Conservation (phyloP, 2,113 vertebrate species). For the Stomatorhinus ivindoensis region DNA sequence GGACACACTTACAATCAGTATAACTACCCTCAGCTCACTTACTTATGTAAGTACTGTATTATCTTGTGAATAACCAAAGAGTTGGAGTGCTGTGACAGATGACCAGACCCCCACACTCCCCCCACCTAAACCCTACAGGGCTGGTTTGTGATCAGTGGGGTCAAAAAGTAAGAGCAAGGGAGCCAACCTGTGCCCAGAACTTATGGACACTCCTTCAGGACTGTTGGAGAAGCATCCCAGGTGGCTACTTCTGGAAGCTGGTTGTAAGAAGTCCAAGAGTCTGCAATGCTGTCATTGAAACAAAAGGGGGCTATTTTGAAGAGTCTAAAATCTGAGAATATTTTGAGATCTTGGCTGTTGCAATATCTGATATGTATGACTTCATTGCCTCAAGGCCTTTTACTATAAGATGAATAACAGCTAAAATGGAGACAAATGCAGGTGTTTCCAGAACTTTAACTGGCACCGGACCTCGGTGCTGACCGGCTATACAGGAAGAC, state of each 20-base stretch:
- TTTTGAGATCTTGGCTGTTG: not conserved
- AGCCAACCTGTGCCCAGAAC: not conserved
- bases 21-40: not conserved
- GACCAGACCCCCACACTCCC: not conserved
- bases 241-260: not conserved
- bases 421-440: not conserved
- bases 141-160: not conserved
- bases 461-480: slow-evolving; percentile 60
- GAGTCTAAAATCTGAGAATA: not conserved
- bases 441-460: not conserved
- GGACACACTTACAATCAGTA: not conserved
- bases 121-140: not conserved
- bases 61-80: not conserved
- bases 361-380: not conserved
- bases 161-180: not conserved
- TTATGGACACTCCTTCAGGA: not conserved
- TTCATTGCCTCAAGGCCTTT: not conserved
- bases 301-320: not conserved
- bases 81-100: not conserved
- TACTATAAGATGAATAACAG: not conserved
- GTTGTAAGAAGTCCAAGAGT: not conserved
- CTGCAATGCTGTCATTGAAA: not conserved
- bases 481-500: slow-evolving; percentile 63
- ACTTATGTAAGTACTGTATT: not conserved
- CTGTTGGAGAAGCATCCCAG: not conserved